Conservation (phyloP, 2,888 invertebrate species). For the Drosophila formosana region DNA sequence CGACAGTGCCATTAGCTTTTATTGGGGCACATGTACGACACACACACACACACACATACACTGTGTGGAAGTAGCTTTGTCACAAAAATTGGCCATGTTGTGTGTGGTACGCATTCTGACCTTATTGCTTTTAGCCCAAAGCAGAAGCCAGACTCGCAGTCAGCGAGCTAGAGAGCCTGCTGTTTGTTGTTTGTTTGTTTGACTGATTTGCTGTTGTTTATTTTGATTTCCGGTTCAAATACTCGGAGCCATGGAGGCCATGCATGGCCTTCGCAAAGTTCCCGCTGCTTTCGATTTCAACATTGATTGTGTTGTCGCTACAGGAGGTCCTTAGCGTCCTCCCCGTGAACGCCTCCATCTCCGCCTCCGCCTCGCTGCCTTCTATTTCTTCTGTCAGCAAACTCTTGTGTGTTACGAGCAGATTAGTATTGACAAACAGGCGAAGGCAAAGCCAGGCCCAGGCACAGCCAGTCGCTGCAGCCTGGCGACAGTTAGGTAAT, state of each 20-base stretch:
- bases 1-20: slow-evolving; percentile 61
- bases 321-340: slow-evolving; percentile 45
- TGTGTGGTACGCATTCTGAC: slow-evolving; percentile 50
- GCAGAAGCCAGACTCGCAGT: slow-evolving; percentile 12
- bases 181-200: slow-evolving; percentile 74
- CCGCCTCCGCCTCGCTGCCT: not conserved
- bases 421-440: slow-evolving; percentile 78
- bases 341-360: not conserved
- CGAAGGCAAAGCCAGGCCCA: slow-evolving; percentile 25
- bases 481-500: slow-evolving; percentile 63
- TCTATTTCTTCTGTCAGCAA: slow-evolving; percentile 5
- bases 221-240: slow-evolving; percentile 80
- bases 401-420: slow-evolving; percentile 48
- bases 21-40: slow-evolving; percentile 55
- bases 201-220: slow-evolving; percentile 78
- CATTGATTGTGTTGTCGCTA: slow-evolving; percentile 74
- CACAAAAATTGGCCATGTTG: slow-evolving; percentile 64
- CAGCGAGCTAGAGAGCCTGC: slow-evolving; percentile 24
- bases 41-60: slow-evolving; percentile 12
- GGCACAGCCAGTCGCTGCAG: slow-evolving; percentile 32
- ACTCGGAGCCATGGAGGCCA: slow-evolving; percentile 35
- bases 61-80: slow-evolving; percentile 46
- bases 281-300: slow-evolving; percentile 73
- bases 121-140: slow-evolving; percentile 75
- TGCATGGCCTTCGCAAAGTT: slow-evolving; percentile 46